These are phyloP conservation scores for Drosophila nebulosa DNA, from an alignment of 1,140 invertebrate species.

Conservation along the genomic window DNA sequence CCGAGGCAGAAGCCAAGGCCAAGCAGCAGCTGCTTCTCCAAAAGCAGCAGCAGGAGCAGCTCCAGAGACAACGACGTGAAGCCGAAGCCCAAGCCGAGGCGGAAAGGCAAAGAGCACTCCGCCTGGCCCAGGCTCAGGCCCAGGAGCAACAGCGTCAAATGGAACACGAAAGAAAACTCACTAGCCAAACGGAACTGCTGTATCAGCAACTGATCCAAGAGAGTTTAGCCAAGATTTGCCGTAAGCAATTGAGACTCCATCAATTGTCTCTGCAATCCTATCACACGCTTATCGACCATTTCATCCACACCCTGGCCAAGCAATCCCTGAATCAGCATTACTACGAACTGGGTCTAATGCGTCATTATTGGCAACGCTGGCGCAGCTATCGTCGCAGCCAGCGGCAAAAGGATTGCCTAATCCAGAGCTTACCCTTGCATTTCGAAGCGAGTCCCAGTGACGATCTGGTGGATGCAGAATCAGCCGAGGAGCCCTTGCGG, in stretches of 20 bases:
- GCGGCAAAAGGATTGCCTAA: slow-evolving; percentile 42
- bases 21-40: background rate
- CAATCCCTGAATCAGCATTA: background rate
- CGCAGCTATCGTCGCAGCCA: slow-evolving; percentile 45
- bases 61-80: background rate
- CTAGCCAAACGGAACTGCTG: slow-evolving; percentile 11
- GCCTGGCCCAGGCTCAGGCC: background rate
- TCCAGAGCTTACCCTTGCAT: slow-evolving; percentile 46
- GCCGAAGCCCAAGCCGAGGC: background rate
- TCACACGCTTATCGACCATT: slow-evolving; percentile 45
- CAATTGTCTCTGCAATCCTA: background rate
- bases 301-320: slow-evolving; percentile 22
- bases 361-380: slow-evolving; percentile 41
- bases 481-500: slow-evolving; percentile 31
- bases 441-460: slow-evolving; percentile 25
- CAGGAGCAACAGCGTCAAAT: background rate
- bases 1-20: background rate
- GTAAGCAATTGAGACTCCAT: slow-evolving; percentile 10
- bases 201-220: slow-evolving; percentile 13
- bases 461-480: background rate
- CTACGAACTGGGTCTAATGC: slow-evolving; percentile 47
- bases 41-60: background rate
- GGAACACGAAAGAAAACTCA: background rate
- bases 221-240: slow-evolving; percentile 20
- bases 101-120: background rate